Conservation (phyloP, 2,113 vertebrate genomes). For the Cyprinodon variegatus region DNA sequence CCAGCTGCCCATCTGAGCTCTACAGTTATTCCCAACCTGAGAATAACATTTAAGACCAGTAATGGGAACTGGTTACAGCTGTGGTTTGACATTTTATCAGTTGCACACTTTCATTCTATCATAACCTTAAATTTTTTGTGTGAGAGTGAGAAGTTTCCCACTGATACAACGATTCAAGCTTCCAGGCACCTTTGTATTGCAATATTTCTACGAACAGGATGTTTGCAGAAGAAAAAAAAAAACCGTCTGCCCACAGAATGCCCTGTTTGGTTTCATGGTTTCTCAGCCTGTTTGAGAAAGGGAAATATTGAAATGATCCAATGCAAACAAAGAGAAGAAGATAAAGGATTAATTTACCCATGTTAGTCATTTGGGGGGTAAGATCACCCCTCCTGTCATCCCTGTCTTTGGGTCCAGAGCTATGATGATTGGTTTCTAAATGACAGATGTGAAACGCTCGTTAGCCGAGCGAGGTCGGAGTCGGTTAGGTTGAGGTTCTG, state of each 20-base stretch:
- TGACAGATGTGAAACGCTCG: conserved; percentile 1
- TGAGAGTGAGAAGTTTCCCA: no score
- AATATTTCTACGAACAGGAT: no score
- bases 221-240: background rate
- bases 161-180: no score
- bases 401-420: background rate
- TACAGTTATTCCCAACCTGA: no score
- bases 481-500: conserved; percentile 26
- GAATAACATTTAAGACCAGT: no score
- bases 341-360: background rate
- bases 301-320: background rate
- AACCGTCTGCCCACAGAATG: background rate
- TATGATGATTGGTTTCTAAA: conserved; percentile 12
- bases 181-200: no score
- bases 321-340: background rate
- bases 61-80: no score
- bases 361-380: background rate
- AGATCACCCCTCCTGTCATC: background rate
- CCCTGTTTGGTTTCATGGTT: background rate
- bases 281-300: background rate
- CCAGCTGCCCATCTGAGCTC: no score
- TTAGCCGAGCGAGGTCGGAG: conserved; percentile 2
- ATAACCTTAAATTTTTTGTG: no score
- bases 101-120: no score
- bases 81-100: no score